These are phyloP conservation scores for Oegoconia quadripuncta DNA, from an alignment of 2,888 invertebrate genomes.

Conservation along the genomic window DNA sequence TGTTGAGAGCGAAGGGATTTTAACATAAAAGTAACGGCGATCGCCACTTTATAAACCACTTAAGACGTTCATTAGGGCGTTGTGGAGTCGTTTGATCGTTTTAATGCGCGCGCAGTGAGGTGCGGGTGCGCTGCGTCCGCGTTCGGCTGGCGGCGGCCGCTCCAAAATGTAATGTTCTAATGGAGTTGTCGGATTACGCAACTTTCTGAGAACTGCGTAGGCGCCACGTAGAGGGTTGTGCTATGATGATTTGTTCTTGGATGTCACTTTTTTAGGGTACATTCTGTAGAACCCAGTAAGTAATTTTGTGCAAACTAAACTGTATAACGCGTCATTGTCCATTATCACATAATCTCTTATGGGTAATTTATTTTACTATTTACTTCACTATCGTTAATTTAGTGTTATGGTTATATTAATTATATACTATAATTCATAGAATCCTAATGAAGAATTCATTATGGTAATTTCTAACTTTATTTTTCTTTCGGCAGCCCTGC, in stretches of 20 bases:
- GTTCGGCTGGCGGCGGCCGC: conserved; percentile 26
- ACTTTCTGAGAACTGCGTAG: conserved; percentile 58
- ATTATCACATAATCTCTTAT: too few relatives aligned
- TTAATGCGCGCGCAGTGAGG: conserved; percentile 55
- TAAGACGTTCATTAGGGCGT: conserved; percentile 70
- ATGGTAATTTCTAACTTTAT: neutral
- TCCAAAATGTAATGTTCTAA: conserved; percentile 48
- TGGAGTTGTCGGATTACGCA: conserved; percentile 71
- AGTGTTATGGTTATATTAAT: too few relatives aligned
- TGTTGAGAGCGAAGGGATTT: conserved; percentile 45
- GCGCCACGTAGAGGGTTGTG: conserved; percentile 45
- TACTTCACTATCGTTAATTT: neutral
- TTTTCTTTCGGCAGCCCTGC: conserved; percentile 30
- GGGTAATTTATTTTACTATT: too few relatives aligned
- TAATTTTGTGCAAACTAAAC: too few relatives aligned
- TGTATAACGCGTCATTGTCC: too few relatives aligned
- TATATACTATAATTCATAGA: too few relatives aligned
- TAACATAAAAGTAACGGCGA: conserved; percentile 72
- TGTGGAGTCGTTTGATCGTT: conserved; percentile 63
- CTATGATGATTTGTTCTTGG: too few relatives aligned
- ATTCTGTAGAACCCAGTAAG: too few relatives aligned
- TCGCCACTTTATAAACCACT: conserved; percentile 75
- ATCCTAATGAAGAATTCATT: too few relatives aligned
- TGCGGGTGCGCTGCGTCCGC: conserved; percentile 20
- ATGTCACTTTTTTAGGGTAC: too few relatives aligned